phyloP scores from a whole-genome alignment of 2,888 invertebrate genomes.

The Spodoptera exigua region DNA sequence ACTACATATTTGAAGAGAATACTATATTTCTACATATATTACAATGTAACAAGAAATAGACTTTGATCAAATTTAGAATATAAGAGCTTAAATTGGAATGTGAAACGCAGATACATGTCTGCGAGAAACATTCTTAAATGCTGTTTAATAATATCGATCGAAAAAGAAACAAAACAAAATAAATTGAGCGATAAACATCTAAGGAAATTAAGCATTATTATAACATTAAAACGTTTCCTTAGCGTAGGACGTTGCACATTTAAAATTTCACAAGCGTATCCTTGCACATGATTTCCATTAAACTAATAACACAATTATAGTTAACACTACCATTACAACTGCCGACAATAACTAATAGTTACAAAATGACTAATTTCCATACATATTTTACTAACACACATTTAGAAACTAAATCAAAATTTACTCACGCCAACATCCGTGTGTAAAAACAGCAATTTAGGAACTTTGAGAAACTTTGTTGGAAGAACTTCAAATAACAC shows the following conservation, averaged over 20 bases:
- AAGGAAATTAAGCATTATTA: constrained; percentile 3
- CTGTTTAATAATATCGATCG: too few relatives aligned
- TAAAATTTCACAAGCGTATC: constrained; percentile 21
- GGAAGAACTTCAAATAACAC: constrained; percentile 1
- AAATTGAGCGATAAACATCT: too few relatives aligned
- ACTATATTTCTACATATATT: neutral
- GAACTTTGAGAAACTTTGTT: constrained; percentile 15
- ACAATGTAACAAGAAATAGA: too few relatives aligned
- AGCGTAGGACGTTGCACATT: constrained; percentile 18
- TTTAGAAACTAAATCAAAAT: constrained; percentile 42
- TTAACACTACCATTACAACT: constrained; percentile 5
- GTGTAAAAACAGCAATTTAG: constrained; percentile 19
- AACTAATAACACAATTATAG: constrained; percentile 33
- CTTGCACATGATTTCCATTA: constrained; percentile 8
- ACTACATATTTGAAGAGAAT: constrained; percentile 36
- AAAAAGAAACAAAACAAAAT: too few relatives aligned
- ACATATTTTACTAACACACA: constrained; percentile 36
- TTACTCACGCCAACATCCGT: constrained; percentile 50
- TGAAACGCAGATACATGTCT: too few relatives aligned
- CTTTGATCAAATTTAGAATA: too few relatives aligned
- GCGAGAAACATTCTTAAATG: too few relatives aligned
- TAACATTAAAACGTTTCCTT: constrained; percentile 1
- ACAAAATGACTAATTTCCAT: constrained; percentile 36
- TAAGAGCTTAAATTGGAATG: too few relatives aligned
- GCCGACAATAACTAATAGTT: constrained; percentile 26